phyloP scores from a whole-genome alignment of 2,113 vertebrate genomes.

The Corythornis cristatus region DNA sequence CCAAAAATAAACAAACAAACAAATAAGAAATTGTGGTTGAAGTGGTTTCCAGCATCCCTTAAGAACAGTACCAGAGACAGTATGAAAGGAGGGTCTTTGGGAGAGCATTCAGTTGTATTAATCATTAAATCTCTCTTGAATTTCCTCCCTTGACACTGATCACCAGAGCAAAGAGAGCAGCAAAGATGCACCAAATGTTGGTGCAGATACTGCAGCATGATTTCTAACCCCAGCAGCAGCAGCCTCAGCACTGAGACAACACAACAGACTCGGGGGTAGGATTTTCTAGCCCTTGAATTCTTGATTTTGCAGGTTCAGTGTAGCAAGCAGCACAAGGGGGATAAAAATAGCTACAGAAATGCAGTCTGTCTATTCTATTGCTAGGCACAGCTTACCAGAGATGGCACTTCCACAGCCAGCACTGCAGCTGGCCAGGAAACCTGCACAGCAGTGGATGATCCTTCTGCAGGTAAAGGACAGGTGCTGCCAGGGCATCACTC shows the following conservation, averaged over 20 bases:
- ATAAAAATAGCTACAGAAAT: background rate
- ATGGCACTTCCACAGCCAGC: background rate
- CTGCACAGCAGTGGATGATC: background rate
- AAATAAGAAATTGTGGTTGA: background rate
- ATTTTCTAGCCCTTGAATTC: background rate
- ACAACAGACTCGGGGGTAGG: accelerated
- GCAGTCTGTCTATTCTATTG: background rate
- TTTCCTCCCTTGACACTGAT: background rate
- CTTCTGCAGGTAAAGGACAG: background rate
- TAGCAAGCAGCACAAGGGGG: background rate
- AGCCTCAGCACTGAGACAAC: background rate
- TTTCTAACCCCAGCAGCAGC: background rate
- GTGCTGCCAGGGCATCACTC: background rate
- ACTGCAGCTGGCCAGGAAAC: background rate
- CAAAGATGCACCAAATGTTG: background rate
- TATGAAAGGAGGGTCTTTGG: background rate
- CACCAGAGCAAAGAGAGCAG: background rate
- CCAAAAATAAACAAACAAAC: background rate
- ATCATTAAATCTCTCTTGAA: background rate
- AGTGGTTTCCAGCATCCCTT: background rate
- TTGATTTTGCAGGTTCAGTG: background rate
- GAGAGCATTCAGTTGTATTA: background rate
- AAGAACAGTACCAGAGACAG: background rate
- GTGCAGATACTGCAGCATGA: too few species aligned
- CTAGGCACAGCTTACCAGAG: background rate